Base-by-base conservation (phyloP, 2,113 vertebrate species). In the Nymphicus hollandicus region DNA sequence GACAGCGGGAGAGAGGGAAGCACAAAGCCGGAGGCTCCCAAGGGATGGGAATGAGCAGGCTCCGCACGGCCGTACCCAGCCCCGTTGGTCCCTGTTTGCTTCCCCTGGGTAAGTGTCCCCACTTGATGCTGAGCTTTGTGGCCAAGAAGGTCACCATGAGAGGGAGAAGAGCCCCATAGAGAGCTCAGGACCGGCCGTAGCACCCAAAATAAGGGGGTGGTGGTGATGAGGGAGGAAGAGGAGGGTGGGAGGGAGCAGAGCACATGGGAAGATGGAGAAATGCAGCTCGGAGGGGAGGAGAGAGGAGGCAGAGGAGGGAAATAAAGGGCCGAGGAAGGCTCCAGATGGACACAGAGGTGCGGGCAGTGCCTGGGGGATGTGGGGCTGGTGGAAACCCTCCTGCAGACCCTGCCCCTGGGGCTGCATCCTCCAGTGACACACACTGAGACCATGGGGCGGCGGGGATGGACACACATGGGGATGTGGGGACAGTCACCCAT, bases 1-100 rank as follows among this genome's bases (percentile, higher is more conserved):
- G 95, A 95, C 88, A 91, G 95, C 68, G 4, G 81, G 15, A 86
- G 66, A 83, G 88, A 86, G 66, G 71, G 37, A 66, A 66, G 91
- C 91, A 39, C 33, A 35, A 71, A 93, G 93, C 91, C 95, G 58
- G 91, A 49, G 31, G 81, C 76, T 82, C 66, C 29, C 29, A 0
- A 69, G 46, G 61, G 55, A 35, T 47, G 7, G 56, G 50, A 66
- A 44, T 3, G 4, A 66, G 79, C 44, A 28, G 74, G 69, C 43
- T 91, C 60, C 4, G 1, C 0, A 35, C 4, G 14, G 52, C 52
- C 29, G 3, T 31, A 17, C 43, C 16, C 82, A 7, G 49, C 58
- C 18, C 55, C 39, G 2, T 0, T 0, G 55, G 37, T 3, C 68
- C 43, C 19, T 1, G 1, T 19, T 6, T 8, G 43, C 73, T 53